These are phyloP conservation scores for Melitaea cinxia DNA, from an alignment of 1,140 invertebrate species.

Conservation along the genomic window DNA sequence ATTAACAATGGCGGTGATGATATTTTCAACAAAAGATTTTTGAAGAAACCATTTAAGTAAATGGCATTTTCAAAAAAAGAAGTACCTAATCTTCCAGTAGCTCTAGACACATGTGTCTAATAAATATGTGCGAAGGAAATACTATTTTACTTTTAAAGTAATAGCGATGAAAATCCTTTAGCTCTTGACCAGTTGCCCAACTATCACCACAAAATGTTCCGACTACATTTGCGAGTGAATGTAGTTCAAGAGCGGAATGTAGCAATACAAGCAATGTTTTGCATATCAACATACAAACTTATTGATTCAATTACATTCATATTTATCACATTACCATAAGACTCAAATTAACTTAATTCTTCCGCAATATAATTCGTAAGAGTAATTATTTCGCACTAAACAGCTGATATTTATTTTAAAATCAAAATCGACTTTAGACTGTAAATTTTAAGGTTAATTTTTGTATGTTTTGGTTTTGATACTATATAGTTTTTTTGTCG, in stretches of 20 bases:
- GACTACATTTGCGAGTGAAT: slow-evolving; percentile 53
- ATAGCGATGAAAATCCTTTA: slow-evolving; percentile 27
- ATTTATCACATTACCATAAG: slow-evolving; percentile 11
- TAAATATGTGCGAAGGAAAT: background rate
- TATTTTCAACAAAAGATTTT: no score
- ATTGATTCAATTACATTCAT: background rate
- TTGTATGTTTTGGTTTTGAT: background rate
- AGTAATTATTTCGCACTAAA: slow-evolving; percentile 22
- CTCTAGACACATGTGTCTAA: background rate
- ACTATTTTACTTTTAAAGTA: slow-evolving; percentile 2
- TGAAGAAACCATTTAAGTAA: no score
- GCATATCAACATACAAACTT: slow-evolving; percentile 35
- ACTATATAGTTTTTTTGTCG: background rate
- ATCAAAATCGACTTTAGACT: background rate
- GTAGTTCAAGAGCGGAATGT: slow-evolving; percentile 56
- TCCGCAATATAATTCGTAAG: background rate
- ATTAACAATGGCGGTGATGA: no score
- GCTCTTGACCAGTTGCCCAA: slow-evolving; percentile 32
- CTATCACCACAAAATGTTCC: slow-evolving; percentile 39
- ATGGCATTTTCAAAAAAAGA: no score
- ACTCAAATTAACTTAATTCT: background rate
- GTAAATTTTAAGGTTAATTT: background rate
- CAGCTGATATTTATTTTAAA: background rate
- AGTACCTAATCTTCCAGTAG: no score
- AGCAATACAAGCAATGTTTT: slow-evolving; percentile 36